Evolutionary conservation across 2,113 vertebrate species (phyloP).

Genomic region (Rhombomys opimus): DNA sequence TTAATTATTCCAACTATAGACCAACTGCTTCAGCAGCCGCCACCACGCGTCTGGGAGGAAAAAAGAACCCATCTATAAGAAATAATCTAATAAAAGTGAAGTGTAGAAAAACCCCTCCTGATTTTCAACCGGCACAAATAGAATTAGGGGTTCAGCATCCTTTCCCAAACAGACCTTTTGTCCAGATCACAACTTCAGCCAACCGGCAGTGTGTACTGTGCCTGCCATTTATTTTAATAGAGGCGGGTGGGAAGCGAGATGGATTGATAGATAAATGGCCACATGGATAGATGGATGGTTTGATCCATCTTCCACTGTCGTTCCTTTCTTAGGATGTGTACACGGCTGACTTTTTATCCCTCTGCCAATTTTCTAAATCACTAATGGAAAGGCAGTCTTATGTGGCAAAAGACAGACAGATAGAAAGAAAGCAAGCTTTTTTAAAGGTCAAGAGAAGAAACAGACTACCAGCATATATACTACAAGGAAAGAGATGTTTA

Average conservation of each 20-base stretch:
- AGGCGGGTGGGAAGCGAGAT: constrained; percentile 71
- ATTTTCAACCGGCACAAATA: constrained; percentile 98
- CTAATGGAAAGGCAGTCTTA: constrained; percentile 62
- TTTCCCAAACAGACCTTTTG: constrained; percentile 92
- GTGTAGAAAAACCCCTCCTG: constrained; percentile 97
- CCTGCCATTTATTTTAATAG: constrained; percentile 80
- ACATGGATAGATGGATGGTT: constrained; percentile 80
- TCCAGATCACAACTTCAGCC: constrained; percentile 87
- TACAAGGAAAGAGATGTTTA: constrained; percentile 66
- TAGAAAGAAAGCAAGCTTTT: neutral
- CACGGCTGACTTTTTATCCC: constrained; percentile 68
- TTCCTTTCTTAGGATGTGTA: constrained; percentile 77
- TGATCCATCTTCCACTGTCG: constrained; percentile 79
- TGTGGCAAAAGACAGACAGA: neutral
- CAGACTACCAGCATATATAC: constrained; percentile 57
- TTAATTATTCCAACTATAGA: constrained; percentile 97
- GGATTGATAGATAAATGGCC: constrained; percentile 81
- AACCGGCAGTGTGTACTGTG: constrained; percentile 85
- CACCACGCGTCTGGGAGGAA: constrained; percentile 97
- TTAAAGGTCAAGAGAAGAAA: constrained; percentile 53
- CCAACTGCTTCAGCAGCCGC: constrained; percentile 97
- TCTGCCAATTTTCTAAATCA: constrained; percentile 74
- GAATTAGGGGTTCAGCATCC: constrained; percentile 95
- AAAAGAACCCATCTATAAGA: constrained; percentile 93
- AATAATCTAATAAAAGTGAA: constrained; percentile 99